These are phyloP conservation scores for Anneissia japonica DNA, from an alignment of 35 echinoderm and acorn worm species.

Conservation along the genomic window DNA sequence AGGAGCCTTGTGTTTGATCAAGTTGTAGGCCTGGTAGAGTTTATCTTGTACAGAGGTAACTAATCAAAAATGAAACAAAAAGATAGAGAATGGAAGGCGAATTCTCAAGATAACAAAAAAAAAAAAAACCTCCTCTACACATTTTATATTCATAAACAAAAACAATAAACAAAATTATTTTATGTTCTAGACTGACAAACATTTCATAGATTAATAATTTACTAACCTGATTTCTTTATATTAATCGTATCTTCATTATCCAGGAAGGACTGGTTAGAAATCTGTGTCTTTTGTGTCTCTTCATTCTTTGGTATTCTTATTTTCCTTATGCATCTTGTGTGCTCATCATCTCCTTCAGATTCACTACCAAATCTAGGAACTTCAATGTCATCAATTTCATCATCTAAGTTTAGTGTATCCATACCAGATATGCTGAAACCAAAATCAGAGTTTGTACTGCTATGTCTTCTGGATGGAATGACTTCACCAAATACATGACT, in stretches of 20 bases:
- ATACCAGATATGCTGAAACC: too few species aligned
- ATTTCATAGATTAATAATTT: background rate
- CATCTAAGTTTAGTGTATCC: background rate
- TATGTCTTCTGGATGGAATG: too few species aligned
- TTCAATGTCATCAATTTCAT: constrained; percentile 82
- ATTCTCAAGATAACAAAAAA: background rate
- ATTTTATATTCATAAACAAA: too few species aligned
- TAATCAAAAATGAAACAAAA: background rate
- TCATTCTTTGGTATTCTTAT: constrained; percentile 17
- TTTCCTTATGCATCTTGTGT: background rate
- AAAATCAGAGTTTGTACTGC: too few species aligned
- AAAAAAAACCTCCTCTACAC: too few species aligned
- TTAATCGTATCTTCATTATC: background rate
- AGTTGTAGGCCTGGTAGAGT: constrained; percentile 28
- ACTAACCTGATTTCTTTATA: background rate
- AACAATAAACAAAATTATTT: too few species aligned
- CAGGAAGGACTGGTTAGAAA: background rate
- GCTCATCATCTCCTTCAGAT: constrained; percentile 26
- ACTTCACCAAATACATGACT: too few species aligned
- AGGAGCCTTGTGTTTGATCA: constrained; percentile 35
- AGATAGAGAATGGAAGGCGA: background rate
- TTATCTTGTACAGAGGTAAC: background rate
- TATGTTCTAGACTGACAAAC: too few species aligned
- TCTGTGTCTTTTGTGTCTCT: background rate
- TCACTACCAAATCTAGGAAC: constrained; percentile 57